Evolutionary conservation across 2,113 vertebrate species (phyloP), one percentile per base, ranked within the genome.

Genomic region (Apodemus sylvaticus): DNA sequence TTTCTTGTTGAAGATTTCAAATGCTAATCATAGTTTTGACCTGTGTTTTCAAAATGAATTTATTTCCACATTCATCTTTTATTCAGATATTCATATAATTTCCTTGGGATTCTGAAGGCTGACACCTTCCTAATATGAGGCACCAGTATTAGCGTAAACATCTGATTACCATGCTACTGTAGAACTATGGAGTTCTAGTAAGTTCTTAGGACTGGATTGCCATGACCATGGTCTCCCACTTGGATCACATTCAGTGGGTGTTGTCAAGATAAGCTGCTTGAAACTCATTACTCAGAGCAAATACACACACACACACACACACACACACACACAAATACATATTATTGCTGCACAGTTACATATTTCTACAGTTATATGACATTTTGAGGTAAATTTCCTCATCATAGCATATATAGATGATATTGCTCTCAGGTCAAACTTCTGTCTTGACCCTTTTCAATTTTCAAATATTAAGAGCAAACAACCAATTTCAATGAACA

Each of bases 391-490:
- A 62, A 71, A 64, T 64, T 39, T 76, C 39, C 24, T 26, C 17
- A 87, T 86, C 5, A 36, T 36, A 68, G 31, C 60, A 87, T 53
- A 53, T 70, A 53, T 20, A 7, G 6, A 12, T 68, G 26, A 29
- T 51, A 70, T 53, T 36, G 34, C 19, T 51, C 5, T 53, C 20
- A 87, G 14, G 31, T 70, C 42, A 70, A 48, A 70, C 51, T 86
- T 31, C 1, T 5, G 74, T 1, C 31, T 12, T 53, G 31, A 45
- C 0, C 34, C 5, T 73, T 78, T 70, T 68, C 2, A 78, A 31
- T 91, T 91, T 89, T 89, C 24, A 76, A 48, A 85, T 89, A 89
- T 94, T 92, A 76, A 55, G 48, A 78, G 86, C 3, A 58, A 19
- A 16, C 31, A 71, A 13, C 31, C 53, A 64, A 86, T 7, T 81